Percentiles rank a stretch among this genome's conserved stretches.
phyloP scores from a whole-genome alignment of 2,113 vertebrate species.

The Mesocricetus auratus region DNA sequence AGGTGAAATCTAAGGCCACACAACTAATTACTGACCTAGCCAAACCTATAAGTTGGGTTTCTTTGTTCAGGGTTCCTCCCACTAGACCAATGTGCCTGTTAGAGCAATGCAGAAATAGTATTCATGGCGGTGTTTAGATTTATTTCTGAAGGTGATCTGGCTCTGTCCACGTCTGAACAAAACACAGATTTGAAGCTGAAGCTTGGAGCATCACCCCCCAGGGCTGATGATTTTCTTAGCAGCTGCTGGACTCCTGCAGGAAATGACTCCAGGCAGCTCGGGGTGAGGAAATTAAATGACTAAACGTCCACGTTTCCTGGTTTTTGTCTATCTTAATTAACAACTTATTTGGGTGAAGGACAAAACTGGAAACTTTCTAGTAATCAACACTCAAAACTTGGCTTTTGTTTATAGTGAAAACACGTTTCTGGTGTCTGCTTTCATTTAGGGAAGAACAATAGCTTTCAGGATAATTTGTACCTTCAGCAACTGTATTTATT shows the following conservation, averaged over 20 bases:
- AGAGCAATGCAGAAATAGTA: background rate
- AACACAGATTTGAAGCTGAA: slow-evolving; percentile 67
- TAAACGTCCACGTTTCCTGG: slow-evolving; percentile 79
- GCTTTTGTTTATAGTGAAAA: slow-evolving; percentile 61
- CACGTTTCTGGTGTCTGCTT: slow-evolving; percentile 38
- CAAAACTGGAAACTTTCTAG: slow-evolving; percentile 75
- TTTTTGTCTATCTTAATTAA: slow-evolving; percentile 81
- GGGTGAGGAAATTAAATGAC: slow-evolving; percentile 82
- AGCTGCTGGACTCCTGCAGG: slow-evolving; percentile 81
- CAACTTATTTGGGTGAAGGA: slow-evolving; percentile 77
- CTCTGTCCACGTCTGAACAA: background rate
- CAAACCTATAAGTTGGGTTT: slow-evolving; percentile 65
- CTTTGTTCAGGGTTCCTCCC: slow-evolving; percentile 43
- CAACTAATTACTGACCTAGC: slow-evolving; percentile 57
- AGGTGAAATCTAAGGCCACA: slow-evolving; percentile 67
- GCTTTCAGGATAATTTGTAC: slow-evolving; percentile 57
- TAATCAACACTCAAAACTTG: slow-evolving; percentile 61
- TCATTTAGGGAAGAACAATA: slow-evolving; percentile 63
- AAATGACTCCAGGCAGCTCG: slow-evolving; percentile 79
- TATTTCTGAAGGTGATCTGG: slow-evolving; percentile 68
- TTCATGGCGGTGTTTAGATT: slow-evolving; percentile 52
- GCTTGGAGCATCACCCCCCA: slow-evolving; percentile 43
- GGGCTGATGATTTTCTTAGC: slow-evolving; percentile 73
- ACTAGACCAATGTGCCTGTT: background rate
- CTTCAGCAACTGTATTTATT: slow-evolving; percentile 61